A percentile compares a stretch with the other conserved stretches of the same genome.
Conservation (phyloP, 2,888 invertebrate species). For the Hyalella azteca region DNA sequence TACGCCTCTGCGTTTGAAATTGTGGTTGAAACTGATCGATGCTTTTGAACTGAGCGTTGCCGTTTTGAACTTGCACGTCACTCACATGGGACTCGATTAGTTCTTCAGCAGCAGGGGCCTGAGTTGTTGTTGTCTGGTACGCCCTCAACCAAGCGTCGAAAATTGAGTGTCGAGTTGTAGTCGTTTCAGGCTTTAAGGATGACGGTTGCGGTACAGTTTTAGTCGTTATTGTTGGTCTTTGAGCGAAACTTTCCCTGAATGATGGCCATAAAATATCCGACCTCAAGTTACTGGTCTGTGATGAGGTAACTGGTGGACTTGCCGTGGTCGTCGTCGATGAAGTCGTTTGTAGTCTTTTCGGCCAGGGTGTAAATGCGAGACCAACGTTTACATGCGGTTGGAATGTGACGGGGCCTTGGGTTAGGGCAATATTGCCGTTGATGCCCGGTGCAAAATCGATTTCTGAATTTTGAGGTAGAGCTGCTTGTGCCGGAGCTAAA, state of each 20-base stretch:
- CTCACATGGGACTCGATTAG: not conserved
- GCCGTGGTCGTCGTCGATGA: not conserved
- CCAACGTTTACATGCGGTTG: not conserved
- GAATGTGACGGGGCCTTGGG: not conserved
- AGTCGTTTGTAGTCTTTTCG: not conserved
- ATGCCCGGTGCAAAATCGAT: too few species aligned
- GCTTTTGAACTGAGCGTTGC: not conserved
- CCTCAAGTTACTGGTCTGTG: not conserved
- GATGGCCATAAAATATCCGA: not conserved
- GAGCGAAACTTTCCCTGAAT: not conserved
- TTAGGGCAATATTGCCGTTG: too few species aligned
- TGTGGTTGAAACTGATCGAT: not conserved
- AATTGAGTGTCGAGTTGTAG: not conserved
- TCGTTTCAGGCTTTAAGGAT: not conserved
- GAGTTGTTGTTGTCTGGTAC: not conserved
- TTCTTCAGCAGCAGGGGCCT: not conserved
- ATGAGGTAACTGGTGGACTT: not conserved
- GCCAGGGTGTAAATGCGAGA: slow-evolving; percentile 10
- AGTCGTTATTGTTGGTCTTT: slow-evolving; percentile 1
- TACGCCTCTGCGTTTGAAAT: not conserved
- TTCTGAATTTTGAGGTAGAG: too few species aligned
- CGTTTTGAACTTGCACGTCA: not conserved
- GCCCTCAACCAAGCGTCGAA: slow-evolving; percentile 17
- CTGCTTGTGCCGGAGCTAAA: not conserved
- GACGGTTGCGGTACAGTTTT: too few species aligned